Evolutionary conservation across 2,113 vertebrate species (phyloP).

Genomic region (Gnathonemus echidnorhynchus): DNA sequence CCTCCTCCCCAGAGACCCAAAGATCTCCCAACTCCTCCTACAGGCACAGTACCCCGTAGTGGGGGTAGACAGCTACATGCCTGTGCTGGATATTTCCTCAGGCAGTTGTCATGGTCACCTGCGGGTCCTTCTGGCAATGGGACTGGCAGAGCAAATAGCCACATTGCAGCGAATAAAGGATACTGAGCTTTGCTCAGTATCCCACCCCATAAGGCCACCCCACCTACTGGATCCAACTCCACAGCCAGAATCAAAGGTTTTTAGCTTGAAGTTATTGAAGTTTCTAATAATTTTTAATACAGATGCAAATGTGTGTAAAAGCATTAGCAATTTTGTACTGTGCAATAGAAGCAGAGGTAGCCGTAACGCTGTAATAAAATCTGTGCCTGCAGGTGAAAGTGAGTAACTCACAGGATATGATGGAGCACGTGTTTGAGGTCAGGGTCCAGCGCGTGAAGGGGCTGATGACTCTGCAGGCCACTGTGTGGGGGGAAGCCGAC

Average conservation of each 20-base stretch:
- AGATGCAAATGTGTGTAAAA: background rate
- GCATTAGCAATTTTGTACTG: background rate
- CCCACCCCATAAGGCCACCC: slow-evolving; percentile 49
- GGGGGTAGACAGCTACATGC: slow-evolving; percentile 80
- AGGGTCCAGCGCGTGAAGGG: slow-evolving; percentile 72
- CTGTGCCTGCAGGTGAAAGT: slow-evolving; percentile 41
- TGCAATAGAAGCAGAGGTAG: background rate
- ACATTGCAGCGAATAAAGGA: slow-evolving; percentile 71
- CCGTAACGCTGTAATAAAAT: background rate
- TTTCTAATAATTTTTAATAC: background rate
- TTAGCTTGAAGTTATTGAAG: background rate
- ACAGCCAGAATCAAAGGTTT: slow-evolving; percentile 45
- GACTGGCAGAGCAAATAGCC: slow-evolving; percentile 72
- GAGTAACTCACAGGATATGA: slow-evolving; percentile 39
- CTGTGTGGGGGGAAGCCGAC: slow-evolving; percentile 94
- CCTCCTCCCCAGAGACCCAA: slow-evolving; percentile 65
- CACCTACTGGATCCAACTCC: slow-evolving; percentile 69
- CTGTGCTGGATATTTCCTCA: slow-evolving; percentile 77
- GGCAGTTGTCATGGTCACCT: slow-evolving; percentile 72
- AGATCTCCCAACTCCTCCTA: slow-evolving; percentile 71
- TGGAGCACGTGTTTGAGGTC: slow-evolving; percentile 83
- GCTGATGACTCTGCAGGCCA: slow-evolving; percentile 77
- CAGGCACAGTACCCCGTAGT: slow-evolving; percentile 86
- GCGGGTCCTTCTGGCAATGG: slow-evolving; percentile 81
- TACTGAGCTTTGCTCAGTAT: slow-evolving; percentile 48